Conservation (phyloP, 2,113 vertebrate species). For the Oceanodroma tethys region DNA sequence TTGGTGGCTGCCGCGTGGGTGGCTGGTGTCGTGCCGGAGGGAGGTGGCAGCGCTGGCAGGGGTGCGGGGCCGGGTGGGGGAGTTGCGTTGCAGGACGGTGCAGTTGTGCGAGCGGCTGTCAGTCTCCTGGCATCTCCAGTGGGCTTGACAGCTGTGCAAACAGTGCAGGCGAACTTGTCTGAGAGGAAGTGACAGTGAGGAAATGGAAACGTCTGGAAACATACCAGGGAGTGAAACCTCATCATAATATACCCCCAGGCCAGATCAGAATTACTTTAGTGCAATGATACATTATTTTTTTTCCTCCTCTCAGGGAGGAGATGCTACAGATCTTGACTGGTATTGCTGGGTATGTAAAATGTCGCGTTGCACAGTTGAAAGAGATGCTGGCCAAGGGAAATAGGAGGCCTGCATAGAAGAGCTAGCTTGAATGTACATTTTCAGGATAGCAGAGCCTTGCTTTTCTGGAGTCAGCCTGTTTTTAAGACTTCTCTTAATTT, state of each 20-base stretch:
- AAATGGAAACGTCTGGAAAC: constrained; percentile 55
- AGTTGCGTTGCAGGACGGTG: not conserved
- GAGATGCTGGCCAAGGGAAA: not conserved
- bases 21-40: fast-evolving
- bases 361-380: not conserved
- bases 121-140: not conserved
- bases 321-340: not conserved
- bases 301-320: not conserved
- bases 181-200: constrained; percentile 50
- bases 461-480: not conserved
- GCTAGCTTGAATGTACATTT: not conserved
- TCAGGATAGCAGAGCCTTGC: not conserved
- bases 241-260: constrained; percentile 14
- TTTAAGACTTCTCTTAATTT: not conserved
- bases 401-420: not conserved
- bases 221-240: constrained; percentile 22
- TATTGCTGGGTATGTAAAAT: constrained; percentile 6
- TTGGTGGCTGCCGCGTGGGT: fast-evolving
- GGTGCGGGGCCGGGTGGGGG: not conserved
- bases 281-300: not conserved
- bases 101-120: not conserved
- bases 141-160: constrained; percentile 38
- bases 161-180: not conserved
- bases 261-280: constrained; percentile 54
- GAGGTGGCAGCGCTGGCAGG: not conserved